Base-by-base conservation (phyloP, 2,888 invertebrate species). In the Cephus rjabovi region DNA sequence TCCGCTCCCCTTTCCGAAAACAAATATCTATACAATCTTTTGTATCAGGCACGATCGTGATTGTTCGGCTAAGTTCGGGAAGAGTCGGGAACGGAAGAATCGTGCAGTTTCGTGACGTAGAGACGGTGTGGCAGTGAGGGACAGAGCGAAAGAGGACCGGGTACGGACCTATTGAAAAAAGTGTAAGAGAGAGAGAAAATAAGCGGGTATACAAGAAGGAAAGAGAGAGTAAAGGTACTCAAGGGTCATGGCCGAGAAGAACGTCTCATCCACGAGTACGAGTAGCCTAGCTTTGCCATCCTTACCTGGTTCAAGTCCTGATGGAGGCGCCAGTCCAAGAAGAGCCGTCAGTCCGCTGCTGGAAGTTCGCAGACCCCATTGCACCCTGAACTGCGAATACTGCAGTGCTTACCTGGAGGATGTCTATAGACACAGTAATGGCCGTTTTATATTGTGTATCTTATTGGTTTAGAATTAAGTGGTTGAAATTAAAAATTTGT, bases 351-450 rank as follows among this genome's bases (percentile, higher is more conserved):
- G 95, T 84, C 95, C 95, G 1, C 92, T 95, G 81, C 92, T 95
- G 79, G 95, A 95, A 92, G 94, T 95, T 85, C 93, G 95, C 69
- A 92, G 95, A 75, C 95, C 95, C 33, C 94, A 95, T 89, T 96
- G 95, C 92, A 96, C 95, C 3, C 93, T 96, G 76, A 95, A 95
- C 86, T 96, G 96, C 87, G 95, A 95, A 88, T 93, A 95, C 87
- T 96, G 96, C 92, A 95, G 94, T 78, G 93, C 94, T 76, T 93
- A 95, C 80, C 93, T 95, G 74, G 95, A 95, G 89, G 95, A 95
- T 86, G 93, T 95, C 87, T 95, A 95, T 92, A 95, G 93, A 92
- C 94, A 93, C 88, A 92, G 91, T 91, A 91, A 33, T 40, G 15
- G 15, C 40, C 15, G 0, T 4, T 15, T 0, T 37, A 6, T 40